These are phyloP conservation scores for Oscheius sp. DNA, from an alignment of 2,888 invertebrate species.

Conservation along the genomic window DNA sequence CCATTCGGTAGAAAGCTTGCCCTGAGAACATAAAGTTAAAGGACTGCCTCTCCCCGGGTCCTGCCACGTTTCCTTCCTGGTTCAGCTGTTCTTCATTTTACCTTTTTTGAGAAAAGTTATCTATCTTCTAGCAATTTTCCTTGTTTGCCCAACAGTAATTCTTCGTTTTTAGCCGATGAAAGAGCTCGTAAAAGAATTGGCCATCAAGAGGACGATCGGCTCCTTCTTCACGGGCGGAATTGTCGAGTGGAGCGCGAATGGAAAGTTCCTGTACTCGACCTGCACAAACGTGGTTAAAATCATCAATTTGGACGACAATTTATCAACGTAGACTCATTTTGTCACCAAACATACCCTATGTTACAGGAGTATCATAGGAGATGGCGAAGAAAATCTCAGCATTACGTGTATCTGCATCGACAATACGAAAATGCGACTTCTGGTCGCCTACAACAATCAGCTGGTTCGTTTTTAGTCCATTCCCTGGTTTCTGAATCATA, in stretches of 20 bases:
- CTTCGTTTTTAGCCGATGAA: slow-evolving; percentile 36
- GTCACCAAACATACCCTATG: not conserved
- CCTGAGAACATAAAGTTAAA: no score
- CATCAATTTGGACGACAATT: slow-evolving; percentile 57
- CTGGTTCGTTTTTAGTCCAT: slow-evolving; percentile 29
- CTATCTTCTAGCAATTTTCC: not conserved
- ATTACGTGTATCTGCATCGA: slow-evolving; percentile 61
- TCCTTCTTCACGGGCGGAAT: slow-evolving; percentile 66
- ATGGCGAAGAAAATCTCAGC: slow-evolving; percentile 57
- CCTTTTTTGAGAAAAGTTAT: not conserved
- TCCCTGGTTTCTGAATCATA: no score
- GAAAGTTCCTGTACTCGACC: slow-evolving; percentile 62
- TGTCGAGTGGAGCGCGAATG: slow-evolving; percentile 62
- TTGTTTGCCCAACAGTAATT: not conserved
- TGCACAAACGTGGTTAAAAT: slow-evolving; percentile 67
- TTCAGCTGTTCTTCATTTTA: not conserved
- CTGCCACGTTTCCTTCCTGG: not conserved
- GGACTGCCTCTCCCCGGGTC: no score
- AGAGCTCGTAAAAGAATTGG: slow-evolving; percentile 48
- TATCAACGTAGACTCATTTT: slow-evolving; percentile 39
- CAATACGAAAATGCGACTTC: slow-evolving; percentile 49
- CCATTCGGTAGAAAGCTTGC: not conserved
- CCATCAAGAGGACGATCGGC: slow-evolving; percentile 45
- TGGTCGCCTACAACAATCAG: slow-evolving; percentile 65
- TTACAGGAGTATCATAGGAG: slow-evolving; percentile 59